phyloP scores from a whole-genome alignment of 1,140 invertebrate species.

The Drosophila chauvacae region DNA sequence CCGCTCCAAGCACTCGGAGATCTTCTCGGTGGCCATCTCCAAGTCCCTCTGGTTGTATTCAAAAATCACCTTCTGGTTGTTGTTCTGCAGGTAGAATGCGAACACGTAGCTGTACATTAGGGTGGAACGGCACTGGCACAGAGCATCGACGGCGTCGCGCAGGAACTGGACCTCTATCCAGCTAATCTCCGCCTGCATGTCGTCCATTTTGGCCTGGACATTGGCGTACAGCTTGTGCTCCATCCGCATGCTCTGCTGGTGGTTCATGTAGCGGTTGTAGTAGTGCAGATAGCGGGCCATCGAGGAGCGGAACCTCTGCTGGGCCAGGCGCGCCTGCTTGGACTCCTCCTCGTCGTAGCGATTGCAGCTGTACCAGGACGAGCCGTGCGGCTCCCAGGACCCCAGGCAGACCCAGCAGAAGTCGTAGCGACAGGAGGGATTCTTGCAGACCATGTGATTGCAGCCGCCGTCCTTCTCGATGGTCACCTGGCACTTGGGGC shows the following conservation, averaged over 20 bases:
- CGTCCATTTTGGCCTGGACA: conserved; percentile 99
- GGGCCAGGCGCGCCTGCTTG: conserved; percentile 96
- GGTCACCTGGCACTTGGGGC: conserved; percentile 98
- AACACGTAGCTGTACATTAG: conserved; percentile 99
- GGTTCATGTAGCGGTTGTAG: conserved; percentile 99
- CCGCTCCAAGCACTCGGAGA: conserved; percentile 98
- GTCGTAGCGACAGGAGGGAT: conserved; percentile 98
- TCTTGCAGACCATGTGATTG: conserved; percentile 99
- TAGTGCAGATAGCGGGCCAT: conserved; percentile 94
- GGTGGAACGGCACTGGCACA: conserved; percentile 98
- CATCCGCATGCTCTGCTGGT: conserved; percentile 99
- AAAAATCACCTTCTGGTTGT: conserved; percentile 99
- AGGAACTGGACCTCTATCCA: conserved; percentile 99
- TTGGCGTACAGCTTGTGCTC: conserved; percentile 97
- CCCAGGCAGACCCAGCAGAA: conserved; percentile 99
- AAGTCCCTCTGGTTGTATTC: conserved; percentile 99
- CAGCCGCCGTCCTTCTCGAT: conserved; percentile 99
- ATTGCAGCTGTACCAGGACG: conserved; percentile 99
- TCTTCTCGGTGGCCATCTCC: conserved; percentile 97
- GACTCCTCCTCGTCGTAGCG: conserved; percentile 98
- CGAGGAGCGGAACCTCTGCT: conserved; percentile 96
- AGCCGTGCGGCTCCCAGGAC: conserved; percentile 99
- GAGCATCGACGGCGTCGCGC: conserved; percentile 98
- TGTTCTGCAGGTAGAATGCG: conserved; percentile 98
- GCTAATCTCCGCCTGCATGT: conserved; percentile 99